phyloP scores from a whole-genome alignment of 2,888 invertebrate genomes.

The Allacma fusca region DNA sequence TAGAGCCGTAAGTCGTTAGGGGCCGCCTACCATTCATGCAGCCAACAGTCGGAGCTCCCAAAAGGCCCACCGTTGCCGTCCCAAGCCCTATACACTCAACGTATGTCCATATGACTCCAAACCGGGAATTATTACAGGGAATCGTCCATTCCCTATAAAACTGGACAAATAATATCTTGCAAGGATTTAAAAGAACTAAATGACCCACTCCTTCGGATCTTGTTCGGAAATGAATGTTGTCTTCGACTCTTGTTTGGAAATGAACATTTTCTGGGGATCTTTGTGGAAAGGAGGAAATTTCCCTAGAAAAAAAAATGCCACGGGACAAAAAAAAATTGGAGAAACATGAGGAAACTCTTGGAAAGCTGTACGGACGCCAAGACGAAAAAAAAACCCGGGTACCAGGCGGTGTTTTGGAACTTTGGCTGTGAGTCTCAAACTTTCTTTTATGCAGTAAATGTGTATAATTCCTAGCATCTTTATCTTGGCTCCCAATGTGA shows the following conservation, averaged over 20 bases:
- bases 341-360: slow-evolving; percentile 16
- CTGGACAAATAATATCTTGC: too few species aligned
- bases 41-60: slow-evolving; percentile 45
- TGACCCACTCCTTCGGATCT: too few species aligned
- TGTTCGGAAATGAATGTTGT: too few species aligned
- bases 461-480: neutral
- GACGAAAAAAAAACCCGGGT: slow-evolving; percentile 25
- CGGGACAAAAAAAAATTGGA: slow-evolving; percentile 13
- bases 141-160: neutral
- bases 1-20: slow-evolving; percentile 55
- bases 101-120: neutral
- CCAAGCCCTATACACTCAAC: neutral
- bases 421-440: slow-evolving; percentile 29
- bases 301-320: neutral
- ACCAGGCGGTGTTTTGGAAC: slow-evolving; percentile 35
- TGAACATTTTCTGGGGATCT: too few species aligned
- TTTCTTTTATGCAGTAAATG: slow-evolving; percentile 14
- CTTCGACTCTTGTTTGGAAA: too few species aligned
- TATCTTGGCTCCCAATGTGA: too few species aligned
- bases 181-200: too few species aligned
- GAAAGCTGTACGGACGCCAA: slow-evolving; percentile 38
- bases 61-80: slow-evolving; percentile 32
- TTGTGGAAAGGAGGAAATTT: too few species aligned
- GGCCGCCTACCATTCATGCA: slow-evolving; percentile 58
- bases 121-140: neutral